A percentile compares a stretch with the other conserved stretches of the same genome.
These are phyloP conservation scores for Drosophila nr. fundita DNA, from an alignment of 2,888 invertebrate genomes.

Conservation along the genomic window DNA sequence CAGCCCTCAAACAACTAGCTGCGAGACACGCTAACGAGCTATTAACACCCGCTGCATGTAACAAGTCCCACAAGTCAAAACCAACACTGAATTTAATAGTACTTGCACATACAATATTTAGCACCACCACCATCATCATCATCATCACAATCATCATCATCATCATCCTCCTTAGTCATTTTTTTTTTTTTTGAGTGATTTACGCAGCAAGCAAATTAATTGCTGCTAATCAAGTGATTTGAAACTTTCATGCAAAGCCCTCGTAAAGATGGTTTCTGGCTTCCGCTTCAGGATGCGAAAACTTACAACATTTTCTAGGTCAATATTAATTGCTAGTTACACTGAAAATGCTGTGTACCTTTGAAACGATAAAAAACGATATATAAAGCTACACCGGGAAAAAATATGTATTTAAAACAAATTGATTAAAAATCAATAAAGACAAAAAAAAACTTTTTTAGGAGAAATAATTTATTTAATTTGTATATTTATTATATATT, in stretches of 20 bases:
- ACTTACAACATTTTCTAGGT: conserved; percentile 57
- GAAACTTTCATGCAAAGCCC: conserved; percentile 62
- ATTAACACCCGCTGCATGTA: conserved; percentile 64
- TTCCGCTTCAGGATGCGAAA: conserved; percentile 37
- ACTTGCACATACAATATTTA: not conserved
- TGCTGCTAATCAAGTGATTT: conserved; percentile 75
- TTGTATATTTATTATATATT: not conserved
- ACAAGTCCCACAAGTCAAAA: conserved; percentile 53
- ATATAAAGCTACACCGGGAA: not conserved
- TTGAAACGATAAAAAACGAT: conserved; percentile 2
- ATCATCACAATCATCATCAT: not conserved
- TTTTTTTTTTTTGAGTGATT: conserved; percentile 34
- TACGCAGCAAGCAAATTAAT: conserved; percentile 57
- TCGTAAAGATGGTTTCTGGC: conserved; percentile 44
- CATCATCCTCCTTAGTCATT: not conserved
- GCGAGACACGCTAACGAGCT: conserved; percentile 66
- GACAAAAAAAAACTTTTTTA: not conserved
- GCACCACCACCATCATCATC: not conserved
- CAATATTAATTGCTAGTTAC: conserved; percentile 64
- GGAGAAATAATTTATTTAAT: not conserved
- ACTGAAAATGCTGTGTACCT: conserved; percentile 25
- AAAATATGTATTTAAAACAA: not conserved
- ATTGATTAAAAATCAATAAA: not conserved
- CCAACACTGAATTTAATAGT: conserved; percentile 11
- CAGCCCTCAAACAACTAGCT: conserved; percentile 29